Evolutionary conservation across 1,140 invertebrate genomes (phyloP).

Genomic region (Cotesia glomerata): DNA sequence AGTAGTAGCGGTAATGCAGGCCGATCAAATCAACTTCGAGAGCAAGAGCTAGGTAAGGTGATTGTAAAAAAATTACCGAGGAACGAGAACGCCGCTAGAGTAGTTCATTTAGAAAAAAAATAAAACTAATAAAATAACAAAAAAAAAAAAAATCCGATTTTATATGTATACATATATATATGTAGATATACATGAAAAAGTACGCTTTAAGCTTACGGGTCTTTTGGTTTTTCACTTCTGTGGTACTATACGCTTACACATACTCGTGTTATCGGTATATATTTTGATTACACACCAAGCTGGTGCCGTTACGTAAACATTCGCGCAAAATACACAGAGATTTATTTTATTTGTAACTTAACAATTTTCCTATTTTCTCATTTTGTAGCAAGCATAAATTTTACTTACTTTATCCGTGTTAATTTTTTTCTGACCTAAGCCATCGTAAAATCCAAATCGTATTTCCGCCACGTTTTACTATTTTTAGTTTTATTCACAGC

Average conservation of each 20-base stretch:
- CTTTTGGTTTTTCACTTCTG: conserved; percentile 34
- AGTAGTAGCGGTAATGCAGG: conserved; percentile 37
- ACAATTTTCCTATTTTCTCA: too few relatives aligned
- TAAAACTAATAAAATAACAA: neutral
- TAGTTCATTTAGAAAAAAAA: conserved; percentile 28
- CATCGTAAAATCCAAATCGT: too few relatives aligned
- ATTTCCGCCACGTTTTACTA: too few relatives aligned
- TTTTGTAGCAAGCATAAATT: too few relatives aligned
- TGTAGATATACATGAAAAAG: neutral
- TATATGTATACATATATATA: too few relatives aligned
- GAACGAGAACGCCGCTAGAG: conserved; percentile 28
- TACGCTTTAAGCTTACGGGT: conserved; percentile 43
- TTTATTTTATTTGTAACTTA: too few relatives aligned
- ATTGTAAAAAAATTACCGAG: conserved; percentile 29
- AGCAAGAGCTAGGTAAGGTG: conserved; percentile 2
- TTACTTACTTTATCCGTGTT: too few relatives aligned
- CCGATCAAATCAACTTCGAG: conserved; percentile 19
- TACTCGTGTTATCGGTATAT: neutral
- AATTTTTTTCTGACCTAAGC: too few relatives aligned
- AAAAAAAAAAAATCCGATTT: neutral
- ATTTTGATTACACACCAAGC: neutral
- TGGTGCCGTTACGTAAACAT: too few relatives aligned
- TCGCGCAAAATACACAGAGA: too few relatives aligned
- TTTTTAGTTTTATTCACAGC: too few relatives aligned
- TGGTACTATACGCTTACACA: neutral